Evolutionary conservation across 2,888 invertebrate genomes (phyloP).

Genomic region (Athalia rosae): DNA sequence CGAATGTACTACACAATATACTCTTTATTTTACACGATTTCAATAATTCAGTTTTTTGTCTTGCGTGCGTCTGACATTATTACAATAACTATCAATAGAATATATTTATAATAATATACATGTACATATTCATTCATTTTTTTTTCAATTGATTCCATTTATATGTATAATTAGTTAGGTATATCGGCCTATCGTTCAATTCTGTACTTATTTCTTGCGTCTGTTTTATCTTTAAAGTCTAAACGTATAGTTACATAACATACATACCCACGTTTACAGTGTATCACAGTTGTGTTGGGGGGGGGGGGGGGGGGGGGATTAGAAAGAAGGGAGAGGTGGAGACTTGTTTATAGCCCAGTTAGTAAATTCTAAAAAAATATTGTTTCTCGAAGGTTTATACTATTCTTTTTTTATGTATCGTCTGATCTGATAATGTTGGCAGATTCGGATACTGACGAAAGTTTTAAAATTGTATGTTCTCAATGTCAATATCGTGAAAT

Average conservation of each 20-base stretch:
- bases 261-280: conserved; percentile 67
- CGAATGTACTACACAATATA: conserved; percentile 66
- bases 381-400: not conserved
- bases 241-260: conserved; percentile 68
- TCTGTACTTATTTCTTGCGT: conserved; percentile 57
- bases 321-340: conserved; percentile 57
- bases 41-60: conserved; percentile 63
- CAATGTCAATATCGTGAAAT: not conserved
- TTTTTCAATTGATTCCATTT: conserved; percentile 65
- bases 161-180: conserved; percentile 57
- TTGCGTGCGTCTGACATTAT: conserved; percentile 62
- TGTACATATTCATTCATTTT: conserved; percentile 65
- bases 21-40: conserved; percentile 70
- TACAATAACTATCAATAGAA: conserved; percentile 68
- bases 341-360: conserved; percentile 25
- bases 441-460: too few species aligned
- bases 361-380: conserved; percentile 30
- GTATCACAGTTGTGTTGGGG: conserved; percentile 73
- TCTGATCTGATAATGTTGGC: too few species aligned
- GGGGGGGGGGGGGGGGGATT: conserved; percentile 56
- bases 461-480: too few species aligned
- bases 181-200: conserved; percentile 63
- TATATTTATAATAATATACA: conserved; percentile 72
- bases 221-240: conserved; percentile 61
- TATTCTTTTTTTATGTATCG: too few species aligned